Evolutionary conservation across 2,113 vertebrate species (phyloP).

Genomic region (Australoheros scitulus): DNA sequence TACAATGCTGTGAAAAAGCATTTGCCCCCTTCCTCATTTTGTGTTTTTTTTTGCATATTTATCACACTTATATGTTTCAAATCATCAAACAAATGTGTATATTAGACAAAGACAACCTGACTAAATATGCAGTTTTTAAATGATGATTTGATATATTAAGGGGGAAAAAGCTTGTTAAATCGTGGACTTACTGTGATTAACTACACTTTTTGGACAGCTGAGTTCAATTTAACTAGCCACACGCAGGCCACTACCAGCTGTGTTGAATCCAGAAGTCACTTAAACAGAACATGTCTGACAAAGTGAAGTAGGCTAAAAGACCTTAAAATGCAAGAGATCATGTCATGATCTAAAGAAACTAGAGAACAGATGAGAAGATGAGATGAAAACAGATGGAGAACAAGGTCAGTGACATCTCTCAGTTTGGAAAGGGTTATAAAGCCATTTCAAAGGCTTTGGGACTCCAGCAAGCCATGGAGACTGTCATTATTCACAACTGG

Average conservation of each 20-base stretch:
- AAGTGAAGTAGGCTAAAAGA: neutral
- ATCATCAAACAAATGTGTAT: neutral
- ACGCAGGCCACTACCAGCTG: accelerated
- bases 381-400: neutral
- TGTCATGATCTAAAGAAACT: neutral
- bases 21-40: neutral
- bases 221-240: neutral
- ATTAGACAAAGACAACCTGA: neutral
- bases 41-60: neutral
- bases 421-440: neutral
- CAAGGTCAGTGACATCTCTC: neutral
- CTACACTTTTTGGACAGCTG: neutral
- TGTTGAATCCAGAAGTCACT: neutral
- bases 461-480: no score
- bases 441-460: neutral
- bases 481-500: neutral
- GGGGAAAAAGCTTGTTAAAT: neutral
- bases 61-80: neutral
- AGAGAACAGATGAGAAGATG: neutral
- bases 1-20: neutral
- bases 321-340: accelerated
- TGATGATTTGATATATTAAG: no score
- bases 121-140: no score
- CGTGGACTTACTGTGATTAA: neutral
- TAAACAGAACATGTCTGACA: neutral